These are phyloP conservation scores for Diplolepis rosae DNA, from an alignment of 2,888 invertebrate species.

Conservation along the genomic window DNA sequence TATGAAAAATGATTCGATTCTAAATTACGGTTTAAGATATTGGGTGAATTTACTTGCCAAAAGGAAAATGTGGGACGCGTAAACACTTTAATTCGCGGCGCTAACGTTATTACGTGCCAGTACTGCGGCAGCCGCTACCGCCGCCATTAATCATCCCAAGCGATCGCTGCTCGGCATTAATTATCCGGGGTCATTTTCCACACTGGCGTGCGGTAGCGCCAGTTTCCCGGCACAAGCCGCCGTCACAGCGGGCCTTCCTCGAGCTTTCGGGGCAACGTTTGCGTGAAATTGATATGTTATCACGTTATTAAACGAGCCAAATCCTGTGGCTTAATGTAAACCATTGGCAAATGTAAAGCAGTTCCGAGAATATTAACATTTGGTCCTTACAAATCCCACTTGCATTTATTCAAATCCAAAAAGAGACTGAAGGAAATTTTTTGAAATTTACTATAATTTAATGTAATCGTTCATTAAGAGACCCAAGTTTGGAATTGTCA, in stretches of 20 bases:
- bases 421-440: too few species aligned
- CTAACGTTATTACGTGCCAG: constrained; percentile 64
- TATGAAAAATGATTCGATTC: neutral
- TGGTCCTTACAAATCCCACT: too few species aligned
- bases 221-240: constrained; percentile 53
- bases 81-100: constrained; percentile 64
- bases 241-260: constrained; percentile 58
- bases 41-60: constrained; percentile 15
- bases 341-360: neutral
- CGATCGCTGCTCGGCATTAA: constrained; percentile 68
- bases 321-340: constrained; percentile 54
- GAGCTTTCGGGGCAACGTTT: constrained; percentile 59
- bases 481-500: too few species aligned
- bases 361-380: neutral
- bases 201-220: constrained; percentile 49
- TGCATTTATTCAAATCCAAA: too few species aligned
- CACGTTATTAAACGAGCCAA: constrained; percentile 63
- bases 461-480: too few species aligned
- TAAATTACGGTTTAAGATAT: neutral
- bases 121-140: constrained; percentile 40
- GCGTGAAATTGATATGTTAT: constrained; percentile 69
- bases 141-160: constrained; percentile 66
- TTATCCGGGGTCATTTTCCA: constrained; percentile 69
- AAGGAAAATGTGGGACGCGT: constrained; percentile 45
- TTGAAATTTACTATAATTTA: too few species aligned